Evolutionary conservation across 2,888 invertebrate genomes (phyloP), one percentile per base, ranked within the genome.

Genomic region (Euplagia quadripunctaria): DNA sequence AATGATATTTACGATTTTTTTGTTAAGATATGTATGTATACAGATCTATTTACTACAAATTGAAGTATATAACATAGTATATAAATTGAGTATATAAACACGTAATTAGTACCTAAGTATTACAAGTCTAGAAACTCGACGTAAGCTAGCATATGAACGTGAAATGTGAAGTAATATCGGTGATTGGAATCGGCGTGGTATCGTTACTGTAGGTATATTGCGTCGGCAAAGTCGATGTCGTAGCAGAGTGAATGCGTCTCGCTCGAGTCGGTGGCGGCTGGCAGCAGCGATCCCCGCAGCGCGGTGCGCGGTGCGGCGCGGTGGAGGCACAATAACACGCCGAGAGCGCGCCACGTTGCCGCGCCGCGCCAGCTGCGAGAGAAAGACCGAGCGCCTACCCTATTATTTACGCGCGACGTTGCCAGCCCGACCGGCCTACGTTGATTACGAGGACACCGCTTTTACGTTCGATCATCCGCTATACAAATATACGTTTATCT

Each of bases 381-480:
- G 95, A 94, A 94, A 95, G 93, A 95, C 93, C 92, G 92, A 91
- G 93, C 93, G 94, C 94, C 93, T 95, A 96, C 96, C 96, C 96
- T 95, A 95, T 96, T 95, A 95, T 95, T 95, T 95, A 95, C 95
- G 94, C 94, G 96, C 95, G 94, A 87, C 93, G 96, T 96, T 96
- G 96, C 95, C 96, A 89, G 85, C 80, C 89, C 93, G 94, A 85
- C 84, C 93, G 93, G 94, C 94, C 95, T 95, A 96, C 95, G 95
- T 95, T 95, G 94, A 95, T 95, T 96, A 95, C 95, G 95, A 96
- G 95, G 95, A 96, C 95, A 95, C 94, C 93, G 94, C 94, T 95
- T 95, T 95, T 95, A 95, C 95, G 95, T 95, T 94, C 90, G 90
- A 94, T 94, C 92, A 93, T 93, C 92, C 94, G 93, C 91, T 88